Percentiles rank a stretch among this genome's conserved stretches.
These are phyloP conservation scores for Phymatocera aterrima DNA, from an alignment of 2,888 invertebrate genomes.

Conservation along the genomic window DNA sequence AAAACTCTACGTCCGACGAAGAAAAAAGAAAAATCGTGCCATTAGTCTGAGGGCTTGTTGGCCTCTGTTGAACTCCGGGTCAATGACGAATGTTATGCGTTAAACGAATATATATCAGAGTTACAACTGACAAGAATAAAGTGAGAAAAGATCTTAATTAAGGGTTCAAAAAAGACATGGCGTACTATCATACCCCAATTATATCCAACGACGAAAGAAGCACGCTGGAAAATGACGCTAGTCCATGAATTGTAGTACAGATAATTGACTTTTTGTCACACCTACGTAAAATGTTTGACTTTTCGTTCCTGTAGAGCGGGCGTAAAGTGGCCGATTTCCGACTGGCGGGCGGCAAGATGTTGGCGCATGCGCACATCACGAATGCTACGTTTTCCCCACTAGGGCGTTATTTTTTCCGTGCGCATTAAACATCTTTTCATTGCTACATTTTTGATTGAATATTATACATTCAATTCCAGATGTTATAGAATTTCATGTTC, in stretches of 20 bases:
- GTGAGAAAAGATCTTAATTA: background rate
- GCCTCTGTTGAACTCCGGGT: conserved; percentile 17
- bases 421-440: too few species aligned
- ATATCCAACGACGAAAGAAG: background rate
- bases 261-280: background rate
- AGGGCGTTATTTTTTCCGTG: too few species aligned
- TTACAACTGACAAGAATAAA: background rate
- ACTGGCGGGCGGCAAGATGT: too few species aligned
- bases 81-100: background rate
- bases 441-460: too few species aligned
- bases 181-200: background rate
- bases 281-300: background rate
- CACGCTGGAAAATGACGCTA: background rate
- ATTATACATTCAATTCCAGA: too few species aligned
- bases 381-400: too few species aligned
- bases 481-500: too few species aligned
- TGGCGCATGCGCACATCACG: too few species aligned
- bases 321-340: too few species aligned
- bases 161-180: background rate
- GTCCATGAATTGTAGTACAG: background rate
- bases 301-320: too few species aligned
- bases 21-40: background rate
- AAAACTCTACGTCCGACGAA: conserved; percentile 7
- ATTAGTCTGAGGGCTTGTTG: conserved; percentile 26
- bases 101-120: conserved; percentile 3